These are phyloP conservation scores for Sebastes diploproa DNA, from an alignment of 2,797 vertebrate species.

Conservation along the genomic window DNA sequence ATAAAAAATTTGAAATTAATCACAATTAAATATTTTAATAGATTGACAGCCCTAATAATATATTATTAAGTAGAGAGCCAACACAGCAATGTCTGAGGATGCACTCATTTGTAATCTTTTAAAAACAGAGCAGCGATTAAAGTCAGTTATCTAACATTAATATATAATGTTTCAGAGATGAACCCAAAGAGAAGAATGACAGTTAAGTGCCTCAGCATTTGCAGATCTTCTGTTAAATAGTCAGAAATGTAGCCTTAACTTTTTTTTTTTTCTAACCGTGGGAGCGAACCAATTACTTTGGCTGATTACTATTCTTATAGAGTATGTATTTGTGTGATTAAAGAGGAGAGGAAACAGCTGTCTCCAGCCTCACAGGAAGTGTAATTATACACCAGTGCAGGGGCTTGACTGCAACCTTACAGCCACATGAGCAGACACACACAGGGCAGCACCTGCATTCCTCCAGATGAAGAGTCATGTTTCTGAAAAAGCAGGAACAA, in stretches of 20 bases:
- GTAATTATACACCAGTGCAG: constrained; percentile 69
- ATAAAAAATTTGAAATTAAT: too few relatives aligned
- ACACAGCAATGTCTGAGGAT: background rate
- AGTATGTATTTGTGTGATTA: constrained; percentile 57
- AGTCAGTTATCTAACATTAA: background rate
- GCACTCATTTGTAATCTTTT: background rate
- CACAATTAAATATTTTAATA: too few relatives aligned
- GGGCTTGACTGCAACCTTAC: constrained; percentile 29
- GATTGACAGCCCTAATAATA: too few relatives aligned
- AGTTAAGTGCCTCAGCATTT: background rate
- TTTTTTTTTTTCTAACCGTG: constrained; percentile 20
- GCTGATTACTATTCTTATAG: constrained; percentile 49
- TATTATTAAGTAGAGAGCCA: background rate
- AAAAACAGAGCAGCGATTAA: background rate
- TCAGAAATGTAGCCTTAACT: background rate
- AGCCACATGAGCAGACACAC: constrained; percentile 20
- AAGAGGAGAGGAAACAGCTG: constrained; percentile 74
- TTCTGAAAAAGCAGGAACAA: constrained; percentile 20
- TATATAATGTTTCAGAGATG: background rate
- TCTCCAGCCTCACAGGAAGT: constrained; percentile 64
- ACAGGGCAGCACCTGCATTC: constrained; percentile 54
- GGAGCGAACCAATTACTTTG: constrained; percentile 37
- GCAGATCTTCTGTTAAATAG: background rate
- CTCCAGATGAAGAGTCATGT: constrained; percentile 26
- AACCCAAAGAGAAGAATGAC: background rate